Evolutionary conservation across 2,113 vertebrate species (phyloP).

Genomic region (Tragelaphus strepsiceros): DNA sequence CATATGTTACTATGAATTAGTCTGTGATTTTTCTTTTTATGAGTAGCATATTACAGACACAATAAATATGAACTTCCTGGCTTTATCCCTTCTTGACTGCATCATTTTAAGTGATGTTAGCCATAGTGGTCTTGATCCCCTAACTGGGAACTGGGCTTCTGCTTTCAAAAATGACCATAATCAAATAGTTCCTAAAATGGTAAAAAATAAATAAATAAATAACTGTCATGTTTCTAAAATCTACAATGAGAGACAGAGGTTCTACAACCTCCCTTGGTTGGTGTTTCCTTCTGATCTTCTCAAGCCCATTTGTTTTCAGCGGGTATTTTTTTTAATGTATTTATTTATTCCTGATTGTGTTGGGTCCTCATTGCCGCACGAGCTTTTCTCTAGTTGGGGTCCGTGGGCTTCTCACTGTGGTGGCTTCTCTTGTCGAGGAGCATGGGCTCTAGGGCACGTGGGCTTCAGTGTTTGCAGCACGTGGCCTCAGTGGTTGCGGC

Average conservation of each 20-base stretch:
- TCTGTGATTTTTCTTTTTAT: not conserved
- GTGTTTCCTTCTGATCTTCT: not conserved
- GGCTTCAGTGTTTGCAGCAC: not conserved
- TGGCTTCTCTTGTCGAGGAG: not conserved
- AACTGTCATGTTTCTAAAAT: not conserved
- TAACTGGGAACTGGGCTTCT: not conserved
- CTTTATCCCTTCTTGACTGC: not conserved
- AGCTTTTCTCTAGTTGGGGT: not conserved
- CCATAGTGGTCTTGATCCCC: not conserved
- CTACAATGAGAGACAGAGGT: not conserved
- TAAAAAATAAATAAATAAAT: not conserved
- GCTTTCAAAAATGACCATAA: not conserved
- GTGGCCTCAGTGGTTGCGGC: not conserved
- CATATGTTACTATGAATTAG: not conserved
- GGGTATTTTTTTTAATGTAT: not conserved
- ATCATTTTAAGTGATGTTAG: not conserved
- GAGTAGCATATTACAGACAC: not conserved
- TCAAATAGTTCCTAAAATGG: not conserved
- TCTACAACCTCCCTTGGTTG: not conserved
- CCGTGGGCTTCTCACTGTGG: not conserved
- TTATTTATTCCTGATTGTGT: not conserved
- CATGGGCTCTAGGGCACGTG: fast-evolving
- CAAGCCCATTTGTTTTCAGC: not conserved
- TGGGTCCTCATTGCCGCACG: not conserved
- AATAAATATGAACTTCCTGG: not conserved